These are phyloP conservation scores for Noturus placidus DNA, from an alignment of 2,113 vertebrate genomes.

Conservation along the genomic window DNA sequence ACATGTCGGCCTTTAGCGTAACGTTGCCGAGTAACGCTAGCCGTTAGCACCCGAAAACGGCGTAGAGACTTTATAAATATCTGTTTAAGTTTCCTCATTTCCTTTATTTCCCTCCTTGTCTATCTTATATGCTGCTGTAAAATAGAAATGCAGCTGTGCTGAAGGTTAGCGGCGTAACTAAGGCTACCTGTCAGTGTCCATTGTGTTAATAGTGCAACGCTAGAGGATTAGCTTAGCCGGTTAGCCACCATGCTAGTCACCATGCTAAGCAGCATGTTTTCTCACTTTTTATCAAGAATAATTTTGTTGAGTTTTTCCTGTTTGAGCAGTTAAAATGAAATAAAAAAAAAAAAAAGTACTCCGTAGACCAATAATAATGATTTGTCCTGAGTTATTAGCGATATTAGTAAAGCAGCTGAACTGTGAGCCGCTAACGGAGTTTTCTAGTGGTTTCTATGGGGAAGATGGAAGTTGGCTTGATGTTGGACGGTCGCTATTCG, in stretches of 20 bases:
- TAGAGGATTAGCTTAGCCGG: not conserved
- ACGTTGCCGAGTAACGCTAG: not conserved
- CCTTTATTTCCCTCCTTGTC: not conserved
- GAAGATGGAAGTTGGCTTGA: not conserved
- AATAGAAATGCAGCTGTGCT: too few species aligned
- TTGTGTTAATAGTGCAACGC: not conserved
- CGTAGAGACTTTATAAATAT: not conserved
- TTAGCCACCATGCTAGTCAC: not conserved
- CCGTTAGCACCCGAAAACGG: not conserved
- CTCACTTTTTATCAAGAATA: too few species aligned
- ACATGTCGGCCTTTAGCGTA: slow-evolving; percentile 20
- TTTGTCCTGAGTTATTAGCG: not conserved
- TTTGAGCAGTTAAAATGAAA: not conserved
- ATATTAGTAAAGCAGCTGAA: not conserved
- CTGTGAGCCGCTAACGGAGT: slow-evolving; percentile 18
- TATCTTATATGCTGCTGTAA: not conserved
- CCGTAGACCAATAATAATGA: not conserved
- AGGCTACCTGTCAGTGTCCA: slow-evolving; percentile 17
- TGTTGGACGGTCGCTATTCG: too few species aligned
- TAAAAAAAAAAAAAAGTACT: too few species aligned
- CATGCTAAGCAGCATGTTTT: not conserved
- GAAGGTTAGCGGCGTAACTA: not conserved
- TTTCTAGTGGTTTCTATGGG: slow-evolving; percentile 69
- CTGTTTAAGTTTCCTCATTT: not conserved
- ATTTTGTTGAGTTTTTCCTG: not conserved